Conservation (phyloP, 2,888 invertebrate species). For the Nymphalis urticae region DNA sequence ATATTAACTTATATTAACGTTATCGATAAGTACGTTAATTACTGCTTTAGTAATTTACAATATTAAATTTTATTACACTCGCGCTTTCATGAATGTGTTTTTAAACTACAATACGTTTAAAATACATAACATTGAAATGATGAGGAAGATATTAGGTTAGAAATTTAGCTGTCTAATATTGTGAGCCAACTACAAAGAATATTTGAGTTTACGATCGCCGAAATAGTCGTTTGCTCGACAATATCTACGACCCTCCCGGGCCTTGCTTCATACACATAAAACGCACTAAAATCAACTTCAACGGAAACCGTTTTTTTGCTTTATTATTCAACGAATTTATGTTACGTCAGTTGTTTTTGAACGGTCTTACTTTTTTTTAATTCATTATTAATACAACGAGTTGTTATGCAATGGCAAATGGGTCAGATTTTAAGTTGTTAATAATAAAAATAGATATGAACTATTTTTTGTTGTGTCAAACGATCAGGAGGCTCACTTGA, state of each 20-base stretch:
- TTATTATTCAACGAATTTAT: not conserved
- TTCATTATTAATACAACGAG: too few species aligned
- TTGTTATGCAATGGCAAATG: too few species aligned
- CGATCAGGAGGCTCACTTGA: too few species aligned
- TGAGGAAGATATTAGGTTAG: constrained; percentile 1
- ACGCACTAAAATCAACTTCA: not conserved
- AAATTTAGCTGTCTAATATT: constrained; percentile 20
- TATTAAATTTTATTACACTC: too few species aligned
- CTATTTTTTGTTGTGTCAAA: too few species aligned
- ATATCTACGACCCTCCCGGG: constrained; percentile 5
- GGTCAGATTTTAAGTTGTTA: too few species aligned
- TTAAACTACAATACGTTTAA: not conserved
- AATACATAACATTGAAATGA: not conserved
- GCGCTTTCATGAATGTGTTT: too few species aligned
- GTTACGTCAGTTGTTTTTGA: not conserved
- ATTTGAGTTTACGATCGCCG: constrained; percentile 20
- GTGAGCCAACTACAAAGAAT: constrained; percentile 25
- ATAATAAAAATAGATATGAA: too few species aligned
- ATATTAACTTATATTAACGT: too few species aligned
- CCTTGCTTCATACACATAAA: not conserved
- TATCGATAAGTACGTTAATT: too few species aligned
- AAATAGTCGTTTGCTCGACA: constrained; percentile 15
- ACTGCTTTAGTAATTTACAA: too few species aligned
- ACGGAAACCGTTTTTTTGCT: not conserved
- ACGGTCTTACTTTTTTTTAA: too few species aligned